These are phyloP conservation scores for Chionis minor DNA, from an alignment of 2,113 vertebrate genomes.

Conservation along the genomic window DNA sequence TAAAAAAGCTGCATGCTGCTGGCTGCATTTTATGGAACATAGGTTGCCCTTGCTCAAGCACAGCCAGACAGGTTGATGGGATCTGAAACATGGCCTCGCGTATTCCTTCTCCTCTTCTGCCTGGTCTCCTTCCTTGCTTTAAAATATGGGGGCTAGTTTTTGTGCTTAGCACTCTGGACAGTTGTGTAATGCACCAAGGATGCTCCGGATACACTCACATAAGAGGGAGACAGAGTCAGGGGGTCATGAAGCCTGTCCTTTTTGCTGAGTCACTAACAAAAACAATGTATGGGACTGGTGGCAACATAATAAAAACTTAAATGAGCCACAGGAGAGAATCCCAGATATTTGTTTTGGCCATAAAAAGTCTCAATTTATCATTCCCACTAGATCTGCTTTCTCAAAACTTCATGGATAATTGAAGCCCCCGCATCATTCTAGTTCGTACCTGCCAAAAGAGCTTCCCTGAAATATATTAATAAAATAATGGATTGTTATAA, in stretches of 20 bases:
- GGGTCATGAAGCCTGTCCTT: background rate
- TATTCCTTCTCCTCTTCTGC: background rate
- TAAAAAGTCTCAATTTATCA: background rate
- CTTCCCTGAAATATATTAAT: background rate
- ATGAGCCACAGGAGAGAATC: background rate
- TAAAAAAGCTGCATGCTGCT: background rate
- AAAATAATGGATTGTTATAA: background rate
- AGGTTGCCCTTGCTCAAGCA: background rate
- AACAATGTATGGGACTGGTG: background rate
- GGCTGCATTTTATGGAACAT: background rate
- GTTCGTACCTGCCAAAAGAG: background rate
- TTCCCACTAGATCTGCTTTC: background rate
- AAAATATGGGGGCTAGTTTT: background rate
- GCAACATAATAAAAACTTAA: background rate
- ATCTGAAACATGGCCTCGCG: background rate
- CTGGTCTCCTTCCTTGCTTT: background rate
- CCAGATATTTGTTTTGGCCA: background rate
- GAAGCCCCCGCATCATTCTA: background rate
- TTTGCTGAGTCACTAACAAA: background rate
- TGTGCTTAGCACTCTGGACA: background rate
- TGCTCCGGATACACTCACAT: background rate
- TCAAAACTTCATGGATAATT: background rate
- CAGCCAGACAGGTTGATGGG: background rate
- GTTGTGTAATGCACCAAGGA: background rate
- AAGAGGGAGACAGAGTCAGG: background rate